Evolutionary conservation across 2,888 invertebrate species (phyloP).

Genomic region (Temnothorax unifasciatus): DNA sequence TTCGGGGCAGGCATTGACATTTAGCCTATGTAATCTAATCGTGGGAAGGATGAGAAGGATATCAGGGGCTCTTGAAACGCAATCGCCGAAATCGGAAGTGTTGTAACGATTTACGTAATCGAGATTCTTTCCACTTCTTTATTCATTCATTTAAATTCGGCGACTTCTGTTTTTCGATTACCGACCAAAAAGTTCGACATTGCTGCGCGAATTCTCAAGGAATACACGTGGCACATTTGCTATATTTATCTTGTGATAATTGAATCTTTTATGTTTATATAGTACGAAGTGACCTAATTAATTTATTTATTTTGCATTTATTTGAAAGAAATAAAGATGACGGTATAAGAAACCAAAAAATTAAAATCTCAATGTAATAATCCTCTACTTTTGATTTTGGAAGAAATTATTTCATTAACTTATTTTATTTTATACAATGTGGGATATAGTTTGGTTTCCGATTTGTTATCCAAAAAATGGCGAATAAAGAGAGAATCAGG

Average conservation of each 20-base stretch:
- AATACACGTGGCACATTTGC: not conserved
- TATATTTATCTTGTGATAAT: not conserved
- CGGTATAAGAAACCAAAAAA: not conserved
- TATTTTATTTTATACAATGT: not conserved
- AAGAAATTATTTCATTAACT: constrained; percentile 4
- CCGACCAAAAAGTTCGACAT: not conserved
- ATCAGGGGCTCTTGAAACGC: not conserved
- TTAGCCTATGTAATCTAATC: constrained; percentile 56
- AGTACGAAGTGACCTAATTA: not conserved
- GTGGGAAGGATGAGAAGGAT: constrained; percentile 32
- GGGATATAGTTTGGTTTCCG: not conserved
- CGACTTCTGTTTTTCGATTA: not conserved
- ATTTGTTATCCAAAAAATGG: not conserved
- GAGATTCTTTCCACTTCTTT: not conserved
- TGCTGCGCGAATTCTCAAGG: not conserved
- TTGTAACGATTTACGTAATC: constrained; percentile 19
- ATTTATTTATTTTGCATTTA: not conserved
- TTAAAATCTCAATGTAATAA: not conserved
- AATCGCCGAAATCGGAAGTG: not conserved
- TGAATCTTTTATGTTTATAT: not conserved
- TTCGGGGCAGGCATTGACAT: constrained; percentile 79
- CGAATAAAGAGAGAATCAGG: not conserved
- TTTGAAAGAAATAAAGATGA: not conserved
- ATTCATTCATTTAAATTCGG: not conserved
- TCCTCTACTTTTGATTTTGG: not conserved